Base-by-base conservation (phyloP, 2,888 invertebrate genomes). In the Thecophora atra region DNA sequence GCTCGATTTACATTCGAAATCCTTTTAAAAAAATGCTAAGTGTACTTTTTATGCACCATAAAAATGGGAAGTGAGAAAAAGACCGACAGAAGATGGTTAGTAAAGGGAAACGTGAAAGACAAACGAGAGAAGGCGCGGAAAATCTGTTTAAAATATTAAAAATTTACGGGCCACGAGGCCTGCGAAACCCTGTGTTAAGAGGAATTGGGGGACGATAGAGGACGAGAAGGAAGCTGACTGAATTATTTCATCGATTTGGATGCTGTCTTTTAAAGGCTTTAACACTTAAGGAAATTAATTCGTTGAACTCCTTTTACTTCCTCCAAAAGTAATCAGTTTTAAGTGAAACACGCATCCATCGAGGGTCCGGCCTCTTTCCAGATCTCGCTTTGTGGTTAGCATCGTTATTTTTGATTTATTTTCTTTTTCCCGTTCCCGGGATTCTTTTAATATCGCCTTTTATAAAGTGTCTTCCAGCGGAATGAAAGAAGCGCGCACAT, bases 21-120 rank as follows among this genome's bases (percentile, higher is more conserved):
- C 81, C 82, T 77, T 82, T 81, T 81, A 79, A 81, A 82, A 81
- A 82, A 78, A 81, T 76, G 76, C 79, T 75, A 74, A 75, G 78
- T 79, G 76, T 80, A 81, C 81, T 82, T 82, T 79, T 78, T 74
- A 69, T 75, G 71, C 76, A 73, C 71, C 56, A 42, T 47, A 62
- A 71, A 64, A 42, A 24, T 19, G 54, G 1, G 28, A 47, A 60
- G 15, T 19, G 17, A 26, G 51, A 37, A 51, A 51, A 69, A 6
- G 13, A 21, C 47, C 17, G 60, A 17, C 24, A 47, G 26, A 58
- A 8, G 58, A 26, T 15, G 58, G 26, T 47, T n/a, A 19, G 44
- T 8, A 63, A 42, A 24, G 17, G 19, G 19, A 24, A 37, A 6
- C 7, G 64, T 0, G 15, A 21, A 47, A 42, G 44, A n/a, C n/a